A percentile compares a stretch with the other conserved stretches of the same genome.
phyloP scores from a whole-genome alignment of 2,113 vertebrate species.

The Microcebus tavaratra region DNA sequence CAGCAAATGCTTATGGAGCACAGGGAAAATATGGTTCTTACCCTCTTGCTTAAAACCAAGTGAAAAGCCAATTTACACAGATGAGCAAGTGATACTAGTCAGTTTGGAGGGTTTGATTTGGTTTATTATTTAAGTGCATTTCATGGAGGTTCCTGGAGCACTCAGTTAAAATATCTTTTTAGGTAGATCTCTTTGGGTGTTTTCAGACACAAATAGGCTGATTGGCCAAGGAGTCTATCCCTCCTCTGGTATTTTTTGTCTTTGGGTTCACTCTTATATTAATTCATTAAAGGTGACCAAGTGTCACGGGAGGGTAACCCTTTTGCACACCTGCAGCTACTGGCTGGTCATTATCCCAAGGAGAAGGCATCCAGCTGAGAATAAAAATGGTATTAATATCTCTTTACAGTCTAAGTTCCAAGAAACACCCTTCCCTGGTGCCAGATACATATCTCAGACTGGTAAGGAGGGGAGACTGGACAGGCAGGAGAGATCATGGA shows the following conservation, averaged over 20 bases:
- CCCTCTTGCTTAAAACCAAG: background rate
- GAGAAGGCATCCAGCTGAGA: background rate
- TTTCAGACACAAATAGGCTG: background rate
- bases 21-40: background rate
- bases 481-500: background rate
- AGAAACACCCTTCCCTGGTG: background rate
- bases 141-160: background rate
- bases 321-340: background rate
- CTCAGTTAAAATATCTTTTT: background rate
- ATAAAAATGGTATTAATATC: background rate
- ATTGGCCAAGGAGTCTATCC: background rate
- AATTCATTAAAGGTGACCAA: background rate
- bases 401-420: background rate
- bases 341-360: background rate
- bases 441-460: background rate
- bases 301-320: background rate
- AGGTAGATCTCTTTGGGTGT: background rate
- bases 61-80: background rate
- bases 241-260: background rate
- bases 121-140: too few relatives aligned
- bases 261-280: background rate
- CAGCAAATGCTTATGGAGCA: background rate
- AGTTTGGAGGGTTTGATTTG: background rate
- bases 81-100: background rate
- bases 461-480: background rate